Base-by-base conservation (phyloP, 2,113 vertebrate species). In the Rhegmatorhina hoffmannsi region DNA sequence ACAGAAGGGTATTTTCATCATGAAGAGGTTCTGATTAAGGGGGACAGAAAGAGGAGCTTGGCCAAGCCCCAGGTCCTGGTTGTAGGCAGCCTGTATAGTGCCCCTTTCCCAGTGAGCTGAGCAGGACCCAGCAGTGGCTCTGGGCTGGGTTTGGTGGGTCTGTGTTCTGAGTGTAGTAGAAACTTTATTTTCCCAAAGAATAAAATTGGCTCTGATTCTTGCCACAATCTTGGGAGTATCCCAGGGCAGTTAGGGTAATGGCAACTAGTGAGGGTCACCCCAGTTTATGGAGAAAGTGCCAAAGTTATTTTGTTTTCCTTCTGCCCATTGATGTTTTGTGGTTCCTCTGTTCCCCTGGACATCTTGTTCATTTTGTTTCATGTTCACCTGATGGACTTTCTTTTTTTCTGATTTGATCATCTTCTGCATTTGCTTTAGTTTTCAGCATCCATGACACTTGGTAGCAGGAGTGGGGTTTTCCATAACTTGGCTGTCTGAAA, bases 51-150 rank as follows among this genome's bases (percentile, higher is more conserved):
- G 36, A 36, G 33, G 49, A 64, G 53, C 24, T 43, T 73, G 52
- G 73, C 52, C 56, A 44, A 66, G 69, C 33, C 74, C 44, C 2
- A 2, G 34, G 46, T 44, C 29, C 50, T 2, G 4, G 9, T 2
- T 7, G 3, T 20, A 4, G 38, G 20, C 40, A 53, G 74, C 8
- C 68, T 81, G 38, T 2, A 1, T 50, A 31, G 33, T 33, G 50
- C 31, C 52, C 28, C 1, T 0, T 26, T 11, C 62, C 47, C 0
- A 0, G 31, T 4, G 53, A 74, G 47, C 47, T 0, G 1, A 11
- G 53, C 67, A 69, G 36, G 63, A 77, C 31, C 43, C 34, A 17
- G 33, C 3, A 0, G 38, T 76, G 67, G 17, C 44, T 58, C 34
- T 52, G 73, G 20, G 31, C 70, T 40, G 43, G 0, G 1, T 59